Evolutionary conservation across 2,888 invertebrate species (phyloP).

Genomic region (Disparrhopalites patrizii): DNA sequence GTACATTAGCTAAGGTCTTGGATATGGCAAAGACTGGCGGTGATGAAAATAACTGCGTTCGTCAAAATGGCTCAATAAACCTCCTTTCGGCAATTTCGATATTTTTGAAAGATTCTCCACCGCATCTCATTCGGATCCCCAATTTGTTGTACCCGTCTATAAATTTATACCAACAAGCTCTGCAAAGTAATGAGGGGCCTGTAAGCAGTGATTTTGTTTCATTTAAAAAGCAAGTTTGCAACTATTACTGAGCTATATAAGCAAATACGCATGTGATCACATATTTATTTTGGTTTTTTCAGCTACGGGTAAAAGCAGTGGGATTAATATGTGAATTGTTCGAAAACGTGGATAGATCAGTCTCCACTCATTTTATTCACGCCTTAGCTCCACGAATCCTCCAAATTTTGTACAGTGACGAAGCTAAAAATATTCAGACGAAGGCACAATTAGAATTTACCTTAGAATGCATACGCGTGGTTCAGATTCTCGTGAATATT

Average conservation of each 20-base stretch:
- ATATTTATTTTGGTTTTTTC: constrained; percentile 34
- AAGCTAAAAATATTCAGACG: constrained; percentile 59
- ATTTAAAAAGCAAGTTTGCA: neutral
- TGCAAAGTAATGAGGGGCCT: constrained; percentile 59
- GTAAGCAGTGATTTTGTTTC: constrained; percentile 51
- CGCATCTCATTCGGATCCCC: constrained; percentile 70
- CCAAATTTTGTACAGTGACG: constrained; percentile 66
- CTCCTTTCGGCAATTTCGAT: constrained; percentile 85
- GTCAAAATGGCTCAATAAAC: constrained; percentile 72
- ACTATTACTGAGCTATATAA: no score
- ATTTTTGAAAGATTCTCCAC: constrained; percentile 77
- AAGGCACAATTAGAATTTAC: constrained; percentile 69
- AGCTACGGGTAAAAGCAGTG: constrained; percentile 72
- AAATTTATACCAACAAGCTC: constrained; percentile 81
- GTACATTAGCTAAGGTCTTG: constrained; percentile 82
- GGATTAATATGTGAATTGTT: constrained; percentile 75
- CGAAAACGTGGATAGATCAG: constrained; percentile 63
- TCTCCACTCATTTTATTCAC: constrained; percentile 76
- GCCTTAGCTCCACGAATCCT: constrained; percentile 73
- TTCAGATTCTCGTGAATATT: constrained; percentile 57
- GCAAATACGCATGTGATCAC: neutral
- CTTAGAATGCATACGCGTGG: constrained; percentile 58
- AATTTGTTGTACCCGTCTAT: constrained; percentile 86
- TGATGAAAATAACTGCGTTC: constrained; percentile 40
- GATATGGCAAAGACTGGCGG: constrained; percentile 74